A percentile compares a stretch with the other conserved stretches of the same genome.
Conservation (phyloP, 2,113 vertebrate genomes). For the Alosa alosa region DNA sequence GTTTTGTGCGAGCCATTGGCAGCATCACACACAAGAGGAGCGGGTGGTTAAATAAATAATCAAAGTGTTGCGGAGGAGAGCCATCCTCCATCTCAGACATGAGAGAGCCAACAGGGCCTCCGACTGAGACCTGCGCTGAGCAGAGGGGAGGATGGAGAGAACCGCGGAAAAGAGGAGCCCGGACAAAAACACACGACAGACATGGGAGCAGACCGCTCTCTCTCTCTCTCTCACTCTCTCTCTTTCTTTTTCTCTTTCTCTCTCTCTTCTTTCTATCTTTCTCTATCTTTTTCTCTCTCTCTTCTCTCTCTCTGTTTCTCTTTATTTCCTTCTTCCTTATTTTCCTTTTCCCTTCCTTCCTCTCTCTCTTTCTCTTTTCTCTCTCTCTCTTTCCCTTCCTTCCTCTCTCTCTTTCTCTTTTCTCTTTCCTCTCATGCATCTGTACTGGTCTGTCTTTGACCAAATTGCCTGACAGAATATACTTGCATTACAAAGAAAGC, state of each 20-base stretch:
- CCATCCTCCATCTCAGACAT: slow-evolving; percentile 81
- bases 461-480: not conserved
- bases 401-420: not conserved
- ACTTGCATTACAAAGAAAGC: too few species aligned
- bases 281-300: too few species aligned
- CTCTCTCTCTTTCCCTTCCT: too few species aligned
- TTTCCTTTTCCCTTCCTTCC: too few species aligned
- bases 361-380: too few species aligned
- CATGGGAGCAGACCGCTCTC: not conserved
- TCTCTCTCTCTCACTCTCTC: not conserved
- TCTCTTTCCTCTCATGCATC: too few species aligned
- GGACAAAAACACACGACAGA: slow-evolving; percentile 10
- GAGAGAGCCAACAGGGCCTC: slow-evolving; percentile 81
- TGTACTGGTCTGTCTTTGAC: not conserved
- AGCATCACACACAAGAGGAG: slow-evolving; percentile 75
- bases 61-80: slow-evolving; percentile 69
- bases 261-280: too few species aligned
- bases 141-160: slow-evolving; percentile 65
- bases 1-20: slow-evolving; percentile 63
- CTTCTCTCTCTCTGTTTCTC: too few species aligned
- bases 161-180: not conserved
- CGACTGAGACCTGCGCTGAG: slow-evolving; percentile 85
- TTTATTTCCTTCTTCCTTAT: too few species aligned
- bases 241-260: not conserved
- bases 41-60: slow-evolving; percentile 83